Evolutionary conservation across 2,113 vertebrate genomes (phyloP).

Genomic region (Charadrius vociferus): DNA sequence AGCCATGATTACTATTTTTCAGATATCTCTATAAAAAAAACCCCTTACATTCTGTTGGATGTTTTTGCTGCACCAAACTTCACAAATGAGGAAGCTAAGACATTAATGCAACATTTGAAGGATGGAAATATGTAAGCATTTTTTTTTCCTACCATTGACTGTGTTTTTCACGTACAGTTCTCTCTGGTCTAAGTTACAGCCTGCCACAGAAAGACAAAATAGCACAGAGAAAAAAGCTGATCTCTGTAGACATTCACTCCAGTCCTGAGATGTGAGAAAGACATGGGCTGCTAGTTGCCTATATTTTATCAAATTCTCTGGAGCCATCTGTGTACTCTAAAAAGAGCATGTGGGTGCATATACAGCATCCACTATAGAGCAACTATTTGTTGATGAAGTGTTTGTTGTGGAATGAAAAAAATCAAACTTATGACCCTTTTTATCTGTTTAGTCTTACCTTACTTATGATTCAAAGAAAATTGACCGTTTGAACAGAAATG

Average conservation of each 20-base stretch:
- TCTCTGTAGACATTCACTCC: neutral
- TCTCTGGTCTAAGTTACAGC: neutral
- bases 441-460: neutral
- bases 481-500: neutral
- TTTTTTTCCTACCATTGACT: neutral
- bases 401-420: neutral
- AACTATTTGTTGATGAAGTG: neutral
- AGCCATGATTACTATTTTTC: neutral
- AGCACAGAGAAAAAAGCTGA: neutral
- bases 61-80: neutral
- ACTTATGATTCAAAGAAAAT: neutral
- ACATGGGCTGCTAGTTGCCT: neutral
- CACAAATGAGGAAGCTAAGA: neutral
- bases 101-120: neutral
- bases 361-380: neutral
- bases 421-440: neutral
- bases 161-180: neutral
- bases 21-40: neutral
- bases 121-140: neutral
- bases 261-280: neutral
- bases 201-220: neutral
- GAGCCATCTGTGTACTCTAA: neutral
- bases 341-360: neutral
- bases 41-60: neutral
- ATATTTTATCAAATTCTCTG: neutral